Base-by-base conservation (phyloP, 2,888 invertebrate genomes). In the Idaea aversata region DNA sequence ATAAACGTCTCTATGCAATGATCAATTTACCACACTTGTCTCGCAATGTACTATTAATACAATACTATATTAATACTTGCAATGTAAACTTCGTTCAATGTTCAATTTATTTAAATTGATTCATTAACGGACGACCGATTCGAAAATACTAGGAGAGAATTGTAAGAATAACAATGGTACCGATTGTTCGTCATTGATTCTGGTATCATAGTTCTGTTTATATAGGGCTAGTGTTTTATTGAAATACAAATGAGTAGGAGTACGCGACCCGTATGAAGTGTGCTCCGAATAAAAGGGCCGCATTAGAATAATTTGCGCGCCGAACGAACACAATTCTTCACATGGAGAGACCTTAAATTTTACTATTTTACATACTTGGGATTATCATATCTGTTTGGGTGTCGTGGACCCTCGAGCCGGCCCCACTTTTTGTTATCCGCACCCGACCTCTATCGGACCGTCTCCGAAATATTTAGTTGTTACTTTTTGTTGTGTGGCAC, bases 261-360 rank as follows among this genome's bases (percentile, higher is more conserved):
- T 80, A 78, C 77, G 79, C 84, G 86, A 87, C 89, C 90, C 89
- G 79, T 77, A 69, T 76, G 72, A 85, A 80, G 82, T 90, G 93
- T 93, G 93, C 87, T 74, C 84, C 87, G 93, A 93, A 93, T 93
- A 93, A 93, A 93, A 87, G 92, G 92, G 89, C 83, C 85, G 80
- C 84, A 93, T 93, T 93, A 90, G 88, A 93, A 93, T 93, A 93
- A 93, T 92, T 93, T 90, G 89, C 84, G 83, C 82, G 80, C 83
- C 81, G 85, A 90, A 88, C 88, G 86, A 85, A 84, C 87, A 88
- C 91, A 91, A 92, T 93, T 91, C 91, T 93, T 93, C 92, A 93
- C 92, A 91, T 91, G 91, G 89, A 91, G 84, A 88, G 91, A 84
- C 90, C 91, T 92, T 91, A 92, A 91, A 93, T 92, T 93, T 91